Base-by-base conservation (phyloP, 2,888 invertebrate species). In the Drosophila ezoana region DNA sequence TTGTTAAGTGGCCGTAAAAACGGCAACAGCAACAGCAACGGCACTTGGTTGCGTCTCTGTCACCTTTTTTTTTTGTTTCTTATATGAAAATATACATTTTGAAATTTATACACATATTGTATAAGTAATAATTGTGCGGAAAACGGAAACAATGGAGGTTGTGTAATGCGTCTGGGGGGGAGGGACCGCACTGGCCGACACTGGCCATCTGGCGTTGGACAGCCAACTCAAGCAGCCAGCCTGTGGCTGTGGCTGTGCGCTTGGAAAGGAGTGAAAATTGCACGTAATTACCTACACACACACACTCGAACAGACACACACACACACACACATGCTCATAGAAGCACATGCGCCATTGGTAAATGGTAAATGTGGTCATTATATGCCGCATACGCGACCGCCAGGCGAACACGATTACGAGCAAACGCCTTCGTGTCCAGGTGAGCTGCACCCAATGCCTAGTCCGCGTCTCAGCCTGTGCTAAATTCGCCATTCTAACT, bases 131-230 rank as follows among this genome's bases (percentile, higher is more conserved):
- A 89, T 87, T 89, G 86, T 89, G 84, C 87, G 86, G 86, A 87
- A 87, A 88, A 89, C 89, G 89, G 89, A 87, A 87, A 87, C 89
- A 87, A 87, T 87, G 86, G 86, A 89, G 81, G 84, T 89, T 89
- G 89, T 88, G 86, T 81, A 88, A 87, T 89, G 85, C 81, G 71
- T 81, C 84, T 67, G 61, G 75, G 87, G 87, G 75, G 87, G 87
- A 67, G 81, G 62, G 63, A 60, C 63, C 57, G 20, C 43, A 41
- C 35, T 37, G 51, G 40, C 45, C 64, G 44, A 20, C 41, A 20
- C 43, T 66, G 67, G 64, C 87, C 83, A 83, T 83, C 89, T 87
- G 85, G 86, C 58, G 76, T 60, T 69, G 85, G 76, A 54, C 76
- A 64, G 69, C 57, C 62, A 57, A 68, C 38, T 9, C 56, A 38